Evolutionary conservation across 2,113 vertebrate species (phyloP).

Genomic region (Neodontobutis hainanensis): DNA sequence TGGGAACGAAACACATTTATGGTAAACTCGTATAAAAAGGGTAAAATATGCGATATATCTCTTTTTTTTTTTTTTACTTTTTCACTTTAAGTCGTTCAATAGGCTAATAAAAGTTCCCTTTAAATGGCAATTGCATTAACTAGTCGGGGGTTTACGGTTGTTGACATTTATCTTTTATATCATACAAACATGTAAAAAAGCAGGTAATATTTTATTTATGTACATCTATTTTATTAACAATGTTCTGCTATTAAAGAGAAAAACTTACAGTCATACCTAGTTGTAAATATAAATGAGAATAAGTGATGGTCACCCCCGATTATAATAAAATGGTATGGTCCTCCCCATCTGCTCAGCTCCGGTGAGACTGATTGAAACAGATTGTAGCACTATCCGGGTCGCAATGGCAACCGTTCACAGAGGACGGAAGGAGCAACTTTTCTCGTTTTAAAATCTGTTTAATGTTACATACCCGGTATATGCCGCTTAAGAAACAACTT

Average conservation of each 20-base stretch:
- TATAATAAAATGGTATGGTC: slow-evolving; percentile 60
- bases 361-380: slow-evolving; percentile 75
- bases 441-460: slow-evolving; percentile 52
- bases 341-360: slow-evolving; percentile 79
- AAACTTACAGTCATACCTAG: too few species aligned
- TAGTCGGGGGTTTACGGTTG: background rate
- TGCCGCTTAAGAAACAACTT: slow-evolving; percentile 42
- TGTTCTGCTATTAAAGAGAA: background rate
- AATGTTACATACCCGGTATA: slow-evolving; percentile 31
- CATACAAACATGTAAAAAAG: background rate
- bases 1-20: background rate
- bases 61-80: background rate
- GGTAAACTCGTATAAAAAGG: too few species aligned
- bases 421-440: slow-evolving; percentile 63
- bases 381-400: slow-evolving; percentile 67
- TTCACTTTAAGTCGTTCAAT: slow-evolving; percentile 34
- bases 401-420: slow-evolving; percentile 67
- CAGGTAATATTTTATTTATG: background rate
- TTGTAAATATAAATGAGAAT: background rate
- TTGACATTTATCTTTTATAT: background rate
- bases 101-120: slow-evolving; percentile 69
- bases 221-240: background rate
- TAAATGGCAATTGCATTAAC: slow-evolving; percentile 63
- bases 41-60: background rate
- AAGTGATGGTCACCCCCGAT: slow-evolving; percentile 13